These are phyloP conservation scores for Bergia sp. DNA, from an alignment of 92 coral and sea anemone genomes.

Conservation along the genomic window DNA sequence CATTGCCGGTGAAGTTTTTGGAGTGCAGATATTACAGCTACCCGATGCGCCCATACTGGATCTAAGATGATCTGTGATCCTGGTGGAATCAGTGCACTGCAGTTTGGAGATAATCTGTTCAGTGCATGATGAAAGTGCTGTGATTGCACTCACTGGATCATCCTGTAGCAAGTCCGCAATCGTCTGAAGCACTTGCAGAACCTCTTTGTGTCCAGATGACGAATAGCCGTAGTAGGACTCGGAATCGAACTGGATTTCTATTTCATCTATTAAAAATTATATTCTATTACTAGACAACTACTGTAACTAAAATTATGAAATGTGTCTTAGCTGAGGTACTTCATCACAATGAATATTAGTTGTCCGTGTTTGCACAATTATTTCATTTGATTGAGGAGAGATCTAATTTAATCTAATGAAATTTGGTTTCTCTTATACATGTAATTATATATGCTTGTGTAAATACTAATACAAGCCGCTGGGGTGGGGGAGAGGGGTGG, in stretches of 20 bases:
- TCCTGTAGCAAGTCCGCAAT: constrained; percentile 66
- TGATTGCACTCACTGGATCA: constrained; percentile 67
- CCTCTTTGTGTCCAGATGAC: constrained; percentile 47
- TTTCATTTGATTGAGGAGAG: too few relatives aligned
- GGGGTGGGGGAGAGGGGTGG: too few relatives aligned
- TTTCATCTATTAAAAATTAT: constrained; percentile 52
- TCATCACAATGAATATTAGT: too few relatives aligned
- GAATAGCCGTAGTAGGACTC: constrained; percentile 26
- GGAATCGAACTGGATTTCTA: constrained; percentile 56
- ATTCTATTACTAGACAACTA: too few relatives aligned
- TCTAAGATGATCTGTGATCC: background rate
- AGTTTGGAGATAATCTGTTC: constrained; percentile 61
- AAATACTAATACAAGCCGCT: too few relatives aligned
- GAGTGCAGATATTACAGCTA: background rate
- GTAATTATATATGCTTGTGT: too few relatives aligned
- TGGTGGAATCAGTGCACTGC: constrained; percentile 1
- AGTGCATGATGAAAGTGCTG: constrained; percentile 68
- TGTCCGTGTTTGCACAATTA: too few relatives aligned
- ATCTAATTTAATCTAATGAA: too few relatives aligned
- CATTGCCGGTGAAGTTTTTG: constrained; percentile 53
- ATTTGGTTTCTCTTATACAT: too few relatives aligned
- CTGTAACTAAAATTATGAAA: too few relatives aligned
- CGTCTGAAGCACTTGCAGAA: constrained; percentile 64
- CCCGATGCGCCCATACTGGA: background rate
- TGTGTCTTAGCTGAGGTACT: too few relatives aligned